Conservation (phyloP, 2,113 vertebrate species). For the Vimba vimba region DNA sequence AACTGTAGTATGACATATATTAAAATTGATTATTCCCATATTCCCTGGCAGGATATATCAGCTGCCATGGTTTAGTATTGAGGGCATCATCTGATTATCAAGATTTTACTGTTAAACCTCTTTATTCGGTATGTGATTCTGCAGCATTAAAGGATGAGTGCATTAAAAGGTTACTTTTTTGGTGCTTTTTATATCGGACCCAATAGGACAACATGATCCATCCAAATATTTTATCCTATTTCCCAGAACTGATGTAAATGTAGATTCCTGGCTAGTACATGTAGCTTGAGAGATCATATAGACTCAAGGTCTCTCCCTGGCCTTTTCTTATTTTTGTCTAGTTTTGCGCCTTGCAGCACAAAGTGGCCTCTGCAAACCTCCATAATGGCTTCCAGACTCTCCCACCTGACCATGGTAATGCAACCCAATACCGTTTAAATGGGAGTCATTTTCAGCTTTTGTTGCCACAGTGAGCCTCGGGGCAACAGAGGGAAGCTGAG, state of each 20-base stretch:
- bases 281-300: constrained; percentile 36
- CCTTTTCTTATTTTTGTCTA: constrained; percentile 51
- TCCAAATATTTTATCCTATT: constrained; percentile 32
- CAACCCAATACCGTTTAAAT: constrained; percentile 67
- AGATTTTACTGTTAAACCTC: constrained; percentile 33
- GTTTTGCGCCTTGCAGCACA: constrained; percentile 55
- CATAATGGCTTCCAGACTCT: constrained; percentile 60
- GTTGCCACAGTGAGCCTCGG: constrained; percentile 69
- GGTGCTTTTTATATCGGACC: constrained; percentile 30
- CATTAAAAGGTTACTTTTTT: constrained; percentile 18
- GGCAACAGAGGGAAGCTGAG: constrained; percentile 59
- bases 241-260: constrained; percentile 20
- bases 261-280: constrained; percentile 23
- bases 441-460: constrained; percentile 65
- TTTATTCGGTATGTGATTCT: constrained; percentile 32
- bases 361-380: constrained; percentile 59
- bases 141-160: constrained; percentile 11
- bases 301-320: constrained; percentile 13
- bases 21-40: constrained; percentile 43
- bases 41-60: constrained; percentile 42
- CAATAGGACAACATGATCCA: constrained; percentile 23
- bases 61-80: constrained; percentile 39
- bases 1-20: constrained; percentile 22
- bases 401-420: constrained; percentile 66
- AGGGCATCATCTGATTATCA: constrained; percentile 52